Conservation (phyloP, 2,888 invertebrate species). For the Crepidodera aurea region DNA sequence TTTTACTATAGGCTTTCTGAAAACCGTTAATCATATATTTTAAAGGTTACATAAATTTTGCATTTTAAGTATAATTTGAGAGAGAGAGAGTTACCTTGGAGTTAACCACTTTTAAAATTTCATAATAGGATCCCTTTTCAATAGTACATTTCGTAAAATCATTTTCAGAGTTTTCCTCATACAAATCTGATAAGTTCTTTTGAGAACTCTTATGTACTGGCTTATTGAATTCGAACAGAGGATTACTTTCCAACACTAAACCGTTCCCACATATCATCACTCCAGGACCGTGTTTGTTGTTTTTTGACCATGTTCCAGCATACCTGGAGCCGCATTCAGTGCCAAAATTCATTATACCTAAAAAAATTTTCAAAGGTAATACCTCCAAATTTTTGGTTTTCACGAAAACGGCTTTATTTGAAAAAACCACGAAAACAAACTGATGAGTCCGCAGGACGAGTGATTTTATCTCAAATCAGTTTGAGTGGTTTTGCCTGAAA, state of each 20-base stretch:
- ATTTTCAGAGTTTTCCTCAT: background rate
- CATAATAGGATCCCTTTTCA: constrained; percentile 18
- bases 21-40: constrained; percentile 12
- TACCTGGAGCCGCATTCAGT: constrained; percentile 65
- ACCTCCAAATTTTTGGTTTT: no score
- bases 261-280: constrained; percentile 67
- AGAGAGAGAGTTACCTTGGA: constrained; percentile 29
- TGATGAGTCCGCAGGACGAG: no score
- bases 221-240: constrained; percentile 66
- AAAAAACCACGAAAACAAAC: no score
- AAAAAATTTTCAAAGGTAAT: no score
- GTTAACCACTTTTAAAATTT: constrained; percentile 24
- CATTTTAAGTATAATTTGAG: no score
- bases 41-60: no score
- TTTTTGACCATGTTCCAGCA: constrained; percentile 65
- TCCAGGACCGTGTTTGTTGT: constrained; percentile 68
- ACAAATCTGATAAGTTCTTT: background rate
- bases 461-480: no score
- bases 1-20: constrained; percentile 29
- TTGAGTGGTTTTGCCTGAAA: no score
- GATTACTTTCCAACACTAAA: constrained; percentile 61
- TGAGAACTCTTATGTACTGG: constrained; percentile 49
- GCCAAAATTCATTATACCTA: constrained; percentile 63
- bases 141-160: background rate
- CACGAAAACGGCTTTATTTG: no score